Base-by-base conservation (phyloP, 1,140 invertebrate species). In the Caenorhabditis tropicalis region DNA sequence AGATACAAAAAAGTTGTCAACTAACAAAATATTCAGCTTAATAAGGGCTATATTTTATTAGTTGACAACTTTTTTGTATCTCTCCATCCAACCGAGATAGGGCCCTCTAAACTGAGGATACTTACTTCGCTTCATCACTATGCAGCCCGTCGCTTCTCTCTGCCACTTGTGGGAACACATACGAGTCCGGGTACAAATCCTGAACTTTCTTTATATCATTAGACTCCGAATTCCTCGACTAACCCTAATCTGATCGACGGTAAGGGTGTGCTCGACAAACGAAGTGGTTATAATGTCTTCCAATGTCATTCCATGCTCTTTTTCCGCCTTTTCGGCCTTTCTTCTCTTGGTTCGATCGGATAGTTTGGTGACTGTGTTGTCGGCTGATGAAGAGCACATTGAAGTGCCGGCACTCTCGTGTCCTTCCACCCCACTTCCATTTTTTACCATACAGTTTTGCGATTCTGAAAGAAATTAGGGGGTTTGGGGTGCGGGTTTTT, bases 151-250 rank as follows among this genome's bases (percentile, higher is more conserved):
- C 89, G 79, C 90, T 91, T 43, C 86, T 82, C 49, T 91, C 90
- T 15, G 90, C 88, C 24, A 24, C 36, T 51, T 85, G 80, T 24
- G 88, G 49, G 85, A 91, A 88, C 74, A 90, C 91, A 58, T 81
- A 91, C 7, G 90, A 89, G 58, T 91, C 90, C 9, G 85, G 81
- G 80, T 91, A 90, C 33, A 90, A 82, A n/a, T 90, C 89, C 27
- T 79, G 60, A 12, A 85, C 43, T 53, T 16, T 51, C 1, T 46
- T 46, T 4, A 46, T 12, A 12, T 46, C 10, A 4, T 1, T 12
- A 46, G 10, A 46, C 43, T 12, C 43, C 10, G 10, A 4, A 46
- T 46, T 46, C 43, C n/a, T n/a, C n/a, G n/a, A n/a, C 65, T 27
- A 16, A 74, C 65, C 36, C 58, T 82, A 7, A 89, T 81, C 49